phyloP scores from a whole-genome alignment of 2,113 vertebrate genomes.

The Ictalurus furcatus region DNA sequence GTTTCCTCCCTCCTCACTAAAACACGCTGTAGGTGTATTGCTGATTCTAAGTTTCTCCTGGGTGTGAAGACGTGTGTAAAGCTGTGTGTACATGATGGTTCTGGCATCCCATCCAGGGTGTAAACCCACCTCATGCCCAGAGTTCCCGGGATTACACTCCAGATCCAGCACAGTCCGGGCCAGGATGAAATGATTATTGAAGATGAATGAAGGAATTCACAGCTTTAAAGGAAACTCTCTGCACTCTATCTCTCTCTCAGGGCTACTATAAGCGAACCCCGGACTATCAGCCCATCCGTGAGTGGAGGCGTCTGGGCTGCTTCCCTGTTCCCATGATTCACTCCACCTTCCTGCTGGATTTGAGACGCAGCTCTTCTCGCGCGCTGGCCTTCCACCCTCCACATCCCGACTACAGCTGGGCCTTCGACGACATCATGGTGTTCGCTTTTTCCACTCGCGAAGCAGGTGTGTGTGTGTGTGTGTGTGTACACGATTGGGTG shows the following conservation, averaged over 20 bases:
- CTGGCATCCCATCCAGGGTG: neutral
- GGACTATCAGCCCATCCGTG: conserved; percentile 89
- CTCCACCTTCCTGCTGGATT: conserved; percentile 91
- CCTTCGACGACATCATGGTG: conserved; percentile 97
- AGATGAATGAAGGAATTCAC: neutral
- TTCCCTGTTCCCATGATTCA: conserved; percentile 94
- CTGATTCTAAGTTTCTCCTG: neutral
- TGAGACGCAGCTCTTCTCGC: conserved; percentile 82
- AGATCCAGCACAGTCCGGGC: neutral
- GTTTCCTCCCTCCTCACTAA: neutral
- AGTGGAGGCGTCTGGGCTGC: conserved; percentile 91
- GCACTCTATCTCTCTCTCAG: conserved; percentile 61
- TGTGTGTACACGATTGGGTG: conserved; percentile 14
- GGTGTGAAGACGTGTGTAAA: neutral
- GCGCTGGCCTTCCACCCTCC: conserved; percentile 87
- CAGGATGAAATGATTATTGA: neutral
- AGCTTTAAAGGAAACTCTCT: neutral
- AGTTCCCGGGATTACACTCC: neutral
- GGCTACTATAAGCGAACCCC: conserved; percentile 93
- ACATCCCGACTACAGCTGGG: conserved; percentile 92
- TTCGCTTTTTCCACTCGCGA: conserved; percentile 94
- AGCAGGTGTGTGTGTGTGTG: conserved; percentile 73
- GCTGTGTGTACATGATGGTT: neutral
- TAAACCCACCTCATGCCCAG: neutral
- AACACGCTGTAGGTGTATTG: neutral